Conservation (phyloP, 64 coral and sea anemone genomes). For the Pocillopora damicornis region DNA sequence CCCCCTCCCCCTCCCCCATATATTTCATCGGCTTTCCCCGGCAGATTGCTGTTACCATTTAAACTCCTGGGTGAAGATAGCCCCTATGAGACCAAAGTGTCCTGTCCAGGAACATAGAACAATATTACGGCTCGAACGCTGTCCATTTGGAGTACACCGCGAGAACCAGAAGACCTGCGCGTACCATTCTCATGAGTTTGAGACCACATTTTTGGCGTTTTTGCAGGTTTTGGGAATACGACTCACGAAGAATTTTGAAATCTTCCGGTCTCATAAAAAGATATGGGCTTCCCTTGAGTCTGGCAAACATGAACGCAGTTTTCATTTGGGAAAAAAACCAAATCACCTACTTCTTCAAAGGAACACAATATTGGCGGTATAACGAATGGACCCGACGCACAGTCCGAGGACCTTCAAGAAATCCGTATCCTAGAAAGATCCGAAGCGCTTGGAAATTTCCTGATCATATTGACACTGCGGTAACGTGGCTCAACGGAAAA, state of each 20-base stretch:
- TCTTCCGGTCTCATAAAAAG: neutral
- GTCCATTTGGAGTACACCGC: too few species aligned
- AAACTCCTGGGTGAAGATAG: too few species aligned
- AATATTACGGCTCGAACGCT: too few species aligned
- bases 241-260: neutral
- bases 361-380: constrained; percentile 61
- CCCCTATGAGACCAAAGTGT: too few species aligned
- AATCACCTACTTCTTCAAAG: constrained; percentile 52
- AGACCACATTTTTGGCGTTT: neutral
- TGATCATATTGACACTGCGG: constrained; percentile 42
- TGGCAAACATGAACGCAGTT: constrained; percentile 34
- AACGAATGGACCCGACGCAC: constrained; percentile 10
- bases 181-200: too few species aligned
- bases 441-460: constrained; percentile 31
- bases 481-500: constrained; percentile 57
- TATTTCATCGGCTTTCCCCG: too few species aligned
- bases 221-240: constrained; percentile 45
- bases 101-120: too few species aligned
- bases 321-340: constrained; percentile 22
- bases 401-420: neutral
- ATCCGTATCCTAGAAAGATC: constrained; percentile 26
- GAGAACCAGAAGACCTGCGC: too few species aligned
- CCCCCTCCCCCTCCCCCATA: too few species aligned
- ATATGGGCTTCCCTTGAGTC: constrained; percentile 43
- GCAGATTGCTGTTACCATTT: too few species aligned